phyloP scores from a whole-genome alignment of 2,888 invertebrate species.

The Schrankia costaestrigalis region DNA sequence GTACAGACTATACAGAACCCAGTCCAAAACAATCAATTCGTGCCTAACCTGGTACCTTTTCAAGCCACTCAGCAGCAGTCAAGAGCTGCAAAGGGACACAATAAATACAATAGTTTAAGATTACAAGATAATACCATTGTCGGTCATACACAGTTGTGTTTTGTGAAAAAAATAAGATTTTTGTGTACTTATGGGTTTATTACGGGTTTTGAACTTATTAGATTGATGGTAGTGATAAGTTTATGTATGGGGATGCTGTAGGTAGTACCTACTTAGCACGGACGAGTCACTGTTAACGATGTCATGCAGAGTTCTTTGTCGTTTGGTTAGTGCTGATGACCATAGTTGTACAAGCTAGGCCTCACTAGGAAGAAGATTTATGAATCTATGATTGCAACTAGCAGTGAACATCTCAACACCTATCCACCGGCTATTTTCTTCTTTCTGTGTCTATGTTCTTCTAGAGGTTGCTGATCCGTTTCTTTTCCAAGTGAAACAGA shows the following conservation, averaged over 20 bases:
- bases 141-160: slow-evolving; percentile 1
- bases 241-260: neutral
- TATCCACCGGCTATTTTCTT: no score
- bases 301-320: neutral
- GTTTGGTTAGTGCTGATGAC: no score
- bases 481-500: no score
- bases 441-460: no score
- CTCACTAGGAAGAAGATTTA: no score
- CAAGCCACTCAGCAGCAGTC: slow-evolving; percentile 9
- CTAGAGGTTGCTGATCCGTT: no score
- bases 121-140: slow-evolving; percentile 15
- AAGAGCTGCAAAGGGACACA: slow-evolving; percentile 8
- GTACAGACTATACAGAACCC: slow-evolving; percentile 6
- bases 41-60: neutral
- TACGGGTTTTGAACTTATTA: slow-evolving; percentile 2
- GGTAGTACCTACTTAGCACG: neutral
- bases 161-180: neutral
- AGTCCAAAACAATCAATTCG: neutral
- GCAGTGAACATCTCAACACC: no score
- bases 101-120: slow-evolving; percentile 20
- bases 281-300: no score
- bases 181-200: slow-evolving; percentile 5
- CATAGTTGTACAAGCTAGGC: no score
- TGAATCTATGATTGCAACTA: no score
- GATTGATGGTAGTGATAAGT: slow-evolving; percentile 2